A percentile compares a stretch with the other conserved stretches of the same genome.
Evolutionary conservation across 2,888 invertebrate species (phyloP).

Genomic region (Tyria jacobaeae): DNA sequence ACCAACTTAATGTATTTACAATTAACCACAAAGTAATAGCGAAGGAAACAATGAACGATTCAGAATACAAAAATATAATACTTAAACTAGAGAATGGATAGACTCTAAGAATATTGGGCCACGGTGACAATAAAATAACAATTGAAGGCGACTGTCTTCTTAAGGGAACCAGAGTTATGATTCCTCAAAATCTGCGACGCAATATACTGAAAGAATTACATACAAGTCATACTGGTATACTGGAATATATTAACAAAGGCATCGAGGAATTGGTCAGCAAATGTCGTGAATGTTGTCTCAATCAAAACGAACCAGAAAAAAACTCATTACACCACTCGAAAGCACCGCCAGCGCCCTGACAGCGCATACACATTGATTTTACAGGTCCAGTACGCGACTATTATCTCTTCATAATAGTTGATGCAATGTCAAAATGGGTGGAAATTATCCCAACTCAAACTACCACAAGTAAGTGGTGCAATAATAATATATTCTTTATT

Average conservation of each 20-base stretch:
- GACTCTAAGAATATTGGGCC: neutral
- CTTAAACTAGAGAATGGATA: no score
- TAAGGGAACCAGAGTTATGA: neutral
- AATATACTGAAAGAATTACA: neutral
- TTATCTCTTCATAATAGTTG: neutral
- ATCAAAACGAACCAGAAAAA: neutral
- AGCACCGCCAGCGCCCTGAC: neutral
- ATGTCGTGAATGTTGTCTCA: neutral
- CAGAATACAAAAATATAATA: neutral
- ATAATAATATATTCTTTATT: no score
- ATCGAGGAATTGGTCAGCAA: neutral
- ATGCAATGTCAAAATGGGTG: slow-evolving; percentile 1
- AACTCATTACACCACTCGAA: neutral
- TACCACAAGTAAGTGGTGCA: neutral
- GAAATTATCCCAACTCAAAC: neutral
- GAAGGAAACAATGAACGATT: neutral
- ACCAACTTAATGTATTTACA: neutral
- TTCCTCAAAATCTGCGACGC: neutral
- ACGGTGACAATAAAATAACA: neutral
- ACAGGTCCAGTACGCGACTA: neutral
- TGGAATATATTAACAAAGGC: neutral
- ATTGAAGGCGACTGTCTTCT: neutral
- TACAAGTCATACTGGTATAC: neutral
- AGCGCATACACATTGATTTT: neutral
- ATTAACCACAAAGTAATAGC: no score